Evolutionary conservation across 2,888 invertebrate species (phyloP), one percentile per base, ranked within the genome.

Genomic region (Cheilosia soror): DNA sequence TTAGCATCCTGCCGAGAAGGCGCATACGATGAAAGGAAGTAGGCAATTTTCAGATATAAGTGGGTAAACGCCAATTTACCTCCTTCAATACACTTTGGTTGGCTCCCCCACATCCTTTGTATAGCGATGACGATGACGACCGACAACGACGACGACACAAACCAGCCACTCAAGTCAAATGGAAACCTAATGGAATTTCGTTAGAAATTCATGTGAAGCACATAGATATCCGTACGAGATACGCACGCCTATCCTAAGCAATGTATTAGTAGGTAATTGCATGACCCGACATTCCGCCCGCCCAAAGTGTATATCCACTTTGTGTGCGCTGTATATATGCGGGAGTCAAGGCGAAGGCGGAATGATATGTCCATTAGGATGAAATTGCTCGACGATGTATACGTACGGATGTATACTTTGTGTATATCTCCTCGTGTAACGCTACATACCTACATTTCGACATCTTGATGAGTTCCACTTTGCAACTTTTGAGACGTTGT

Each of bases 181-280:
- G 84, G 84, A 85, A 85, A 75, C 84, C 81, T 85, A 85, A 85
- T 85, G 85, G 85, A 85, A 85, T 85, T 85, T 85, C 85, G 85
- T 85, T 77, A 77, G 81, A 47, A 85, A 85, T 85, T 85, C 85
- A 85, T 85, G 85, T 72, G 66, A 77, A 77, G 66, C 81, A 77
- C 76, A 85, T 72, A 85, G 85, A 85, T 85, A 81, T 85, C 76
- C 71, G 85, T 57, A 81, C 71, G 49, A 85, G 81, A 85, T 85
- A 85, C 80, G 85, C 76, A 81, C 81, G 85, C 85, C 85, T 81
- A 80, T 81, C 76, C 58, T 68, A 85, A 81, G 85, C 81, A 81
- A 81, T 77, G 85, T 85, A 85, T 81, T 81, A 85, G 85, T 77
- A 85, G 81, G 85, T 85, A 85, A 85, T 85, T 85, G 85, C 81